Conservation (phyloP, 64 coral and sea anemone species). For the Montipora foliosa region DNA sequence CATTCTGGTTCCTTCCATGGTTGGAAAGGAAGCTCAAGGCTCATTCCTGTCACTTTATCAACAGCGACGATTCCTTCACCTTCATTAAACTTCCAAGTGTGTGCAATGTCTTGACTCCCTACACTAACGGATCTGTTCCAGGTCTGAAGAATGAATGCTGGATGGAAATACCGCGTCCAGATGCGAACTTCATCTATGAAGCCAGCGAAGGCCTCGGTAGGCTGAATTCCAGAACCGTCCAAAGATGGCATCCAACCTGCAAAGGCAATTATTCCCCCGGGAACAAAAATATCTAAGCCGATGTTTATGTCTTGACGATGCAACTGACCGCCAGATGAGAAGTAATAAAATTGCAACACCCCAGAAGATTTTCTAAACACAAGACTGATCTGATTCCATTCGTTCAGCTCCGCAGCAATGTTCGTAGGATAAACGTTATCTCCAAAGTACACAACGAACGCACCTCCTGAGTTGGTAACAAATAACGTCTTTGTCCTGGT, state of each 20-base stretch:
- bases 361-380: constrained; percentile 73
- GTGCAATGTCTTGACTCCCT: constrained; percentile 67
- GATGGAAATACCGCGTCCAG: constrained; percentile 92
- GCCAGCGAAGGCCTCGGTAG: constrained; percentile 66
- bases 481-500: constrained; percentile 77
- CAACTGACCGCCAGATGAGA: constrained; percentile 67
- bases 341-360: constrained; percentile 89
- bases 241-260: constrained; percentile 92
- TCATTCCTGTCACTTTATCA: constrained; percentile 70
- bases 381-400: constrained; percentile 89
- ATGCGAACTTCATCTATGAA: constrained; percentile 95
- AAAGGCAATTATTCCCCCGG: constrained; percentile 85
- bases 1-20: constrained; percentile 88
- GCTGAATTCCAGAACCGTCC: constrained; percentile 78
- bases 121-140: constrained; percentile 80
- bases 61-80: constrained; percentile 80
- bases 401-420: constrained; percentile 71
- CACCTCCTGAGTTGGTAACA: constrained; percentile 64
- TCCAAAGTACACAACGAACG: constrained; percentile 71
- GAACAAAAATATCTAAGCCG: constrained; percentile 72
- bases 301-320: constrained; percentile 78
- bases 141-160: constrained; percentile 89
- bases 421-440: constrained; percentile 77
- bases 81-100: constrained; percentile 96
- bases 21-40: constrained; percentile 65